phyloP scores from a whole-genome alignment of 2,888 invertebrate genomes.

The Rotaria magnacalcarata region DNA sequence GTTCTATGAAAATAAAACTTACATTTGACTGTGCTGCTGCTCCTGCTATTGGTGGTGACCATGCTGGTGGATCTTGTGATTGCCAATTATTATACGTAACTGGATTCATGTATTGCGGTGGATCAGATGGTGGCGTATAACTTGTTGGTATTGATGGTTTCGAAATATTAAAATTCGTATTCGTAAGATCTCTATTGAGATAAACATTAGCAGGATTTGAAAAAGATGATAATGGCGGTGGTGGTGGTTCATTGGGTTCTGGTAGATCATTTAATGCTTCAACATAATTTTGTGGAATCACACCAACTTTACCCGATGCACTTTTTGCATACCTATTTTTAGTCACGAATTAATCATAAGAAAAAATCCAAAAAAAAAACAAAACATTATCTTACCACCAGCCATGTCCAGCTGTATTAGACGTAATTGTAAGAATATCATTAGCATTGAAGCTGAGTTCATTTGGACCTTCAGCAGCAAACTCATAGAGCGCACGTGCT shows the following conservation, averaged over 20 bases:
- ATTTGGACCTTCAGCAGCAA: slow-evolving; percentile 4
- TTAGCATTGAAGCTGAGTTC: slow-evolving; percentile 1
- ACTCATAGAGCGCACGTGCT: slow-evolving; percentile 30
- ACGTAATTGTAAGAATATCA: slow-evolving; percentile 20
- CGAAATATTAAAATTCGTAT: neutral
- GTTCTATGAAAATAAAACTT: neutral
- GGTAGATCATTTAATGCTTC: neutral
- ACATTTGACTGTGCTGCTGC: neutral
- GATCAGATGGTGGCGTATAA: neutral
- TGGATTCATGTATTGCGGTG: neutral
- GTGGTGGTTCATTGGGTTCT: slow-evolving; percentile 20
- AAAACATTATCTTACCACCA: neutral
- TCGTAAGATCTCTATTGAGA: neutral
- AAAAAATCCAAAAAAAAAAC: no score
- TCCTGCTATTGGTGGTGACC: neutral
- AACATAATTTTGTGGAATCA: slow-evolving; percentile 23
- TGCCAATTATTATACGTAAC: neutral
- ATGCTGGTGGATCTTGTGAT: neutral
- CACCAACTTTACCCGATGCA: neutral
- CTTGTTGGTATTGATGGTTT: neutral
- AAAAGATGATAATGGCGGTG: neutral
- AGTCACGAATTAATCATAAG: neutral
- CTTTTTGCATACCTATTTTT: slow-evolving; percentile 7
- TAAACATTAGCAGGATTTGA: neutral
- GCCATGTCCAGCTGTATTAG: neutral